Conservation (phyloP, 1,140 invertebrate genomes). For the Geopemphigus sp. region DNA sequence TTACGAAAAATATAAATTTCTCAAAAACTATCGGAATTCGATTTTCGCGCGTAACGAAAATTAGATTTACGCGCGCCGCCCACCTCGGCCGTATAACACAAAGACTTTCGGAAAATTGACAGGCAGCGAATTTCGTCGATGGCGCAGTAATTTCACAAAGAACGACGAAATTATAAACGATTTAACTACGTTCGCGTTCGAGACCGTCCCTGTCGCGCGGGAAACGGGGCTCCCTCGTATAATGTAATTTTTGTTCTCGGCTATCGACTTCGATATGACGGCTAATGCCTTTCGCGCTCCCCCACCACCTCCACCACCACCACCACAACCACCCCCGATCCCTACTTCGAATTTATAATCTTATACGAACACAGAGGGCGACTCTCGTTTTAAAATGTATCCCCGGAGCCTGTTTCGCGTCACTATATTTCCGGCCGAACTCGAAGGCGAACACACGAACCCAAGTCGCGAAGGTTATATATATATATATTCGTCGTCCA, state of each 20-base stretch:
- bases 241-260: background rate
- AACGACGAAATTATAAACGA: background rate
- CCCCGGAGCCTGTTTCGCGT: background rate
- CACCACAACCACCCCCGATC: too few relatives aligned
- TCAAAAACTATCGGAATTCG: background rate
- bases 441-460: background rate
- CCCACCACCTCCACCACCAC: too few relatives aligned
- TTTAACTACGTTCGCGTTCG: too few relatives aligned
- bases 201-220: too few relatives aligned
- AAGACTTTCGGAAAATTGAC: background rate
- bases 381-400: conserved; percentile 7
- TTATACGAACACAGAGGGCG: background rate
- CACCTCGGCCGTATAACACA: background rate
- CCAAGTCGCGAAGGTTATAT: background rate
- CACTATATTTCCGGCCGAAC: background rate
- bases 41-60: background rate
- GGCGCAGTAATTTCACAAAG: background rate
- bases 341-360: background rate
- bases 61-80: background rate
- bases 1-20: background rate
- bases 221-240: too few relatives aligned
- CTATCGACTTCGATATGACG: background rate
- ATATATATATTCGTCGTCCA: background rate
- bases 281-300: background rate
- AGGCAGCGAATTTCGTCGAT: background rate